Base-by-base conservation (phyloP, 2,888 invertebrate genomes). In the Auanema freiburgensis region DNA sequence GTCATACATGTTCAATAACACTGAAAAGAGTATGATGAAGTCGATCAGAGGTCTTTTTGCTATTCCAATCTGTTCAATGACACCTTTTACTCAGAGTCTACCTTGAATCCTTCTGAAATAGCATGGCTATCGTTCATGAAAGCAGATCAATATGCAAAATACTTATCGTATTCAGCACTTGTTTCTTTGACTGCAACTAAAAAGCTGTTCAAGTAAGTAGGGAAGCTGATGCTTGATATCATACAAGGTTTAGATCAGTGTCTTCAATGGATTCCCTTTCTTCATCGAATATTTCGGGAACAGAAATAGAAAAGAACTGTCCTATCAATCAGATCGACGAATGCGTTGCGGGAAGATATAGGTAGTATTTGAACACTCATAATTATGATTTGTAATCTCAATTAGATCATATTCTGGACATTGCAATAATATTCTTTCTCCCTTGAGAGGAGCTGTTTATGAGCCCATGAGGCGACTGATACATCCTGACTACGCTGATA, bases 361-460 rank as follows among this genome's bases (percentile, higher is more conserved):
- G 69, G 68, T 74, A 33, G 18, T 16, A 6, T 53, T 14, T 10
- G 33, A 10, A n/a, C n/a, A n/a, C n/a, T n/a, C n/a, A n/a, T n/a
- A n/a, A n/a, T n/a, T n/a, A n/a, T n/a, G n/a, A n/a, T n/a, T n/a
- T 11, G 12, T n/a, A n/a, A n/a, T n/a, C n/a, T n/a, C n/a, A n/a
- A 66, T 44, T 55, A 70, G 83, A 23, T 78, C 79, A 6, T 83
- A 80, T 63, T 76, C 80, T 12, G 83, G 83, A 8, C 78, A 80
- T 59, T 83, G 84, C 64, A 84, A 84, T 72, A 84, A 84, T 52
- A 79, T 84, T 8, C 67, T 77, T 11, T 63, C 72, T 14, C 84
- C 84, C 8, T 57, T 76, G 11, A 71, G 78, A 68, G 84, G 84
- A 1, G 81, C 83, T 8, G 67, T 74, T 10, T 79, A 78, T 53